Evolutionary conservation across 2,113 vertebrate species (phyloP).

Genomic region (Tupaia chinensis): DNA sequence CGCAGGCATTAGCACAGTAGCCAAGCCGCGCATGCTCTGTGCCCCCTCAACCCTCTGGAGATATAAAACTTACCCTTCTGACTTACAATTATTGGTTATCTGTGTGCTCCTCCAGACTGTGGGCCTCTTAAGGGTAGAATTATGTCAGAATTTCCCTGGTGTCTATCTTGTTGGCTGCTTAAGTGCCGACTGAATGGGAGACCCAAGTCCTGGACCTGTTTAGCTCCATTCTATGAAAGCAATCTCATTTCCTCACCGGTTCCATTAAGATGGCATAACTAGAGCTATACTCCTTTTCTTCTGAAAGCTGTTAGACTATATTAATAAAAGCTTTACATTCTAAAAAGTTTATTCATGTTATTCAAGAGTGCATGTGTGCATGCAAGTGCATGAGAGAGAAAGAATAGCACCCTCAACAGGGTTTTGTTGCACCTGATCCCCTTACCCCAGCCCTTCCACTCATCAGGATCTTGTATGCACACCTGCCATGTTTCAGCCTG

Average conservation of each 20-base stretch:
- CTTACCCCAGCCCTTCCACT: too few species aligned
- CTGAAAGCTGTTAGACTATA: background rate
- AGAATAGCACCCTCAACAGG: too few species aligned
- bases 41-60: background rate
- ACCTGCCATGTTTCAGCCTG: too few species aligned
- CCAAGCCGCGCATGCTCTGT: background rate
- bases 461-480: too few species aligned
- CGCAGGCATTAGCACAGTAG: background rate
- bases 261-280: constrained; percentile 15
- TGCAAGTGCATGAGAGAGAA: too few species aligned
- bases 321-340: too few species aligned
- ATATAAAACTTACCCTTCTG: background rate
- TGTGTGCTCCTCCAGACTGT: background rate
- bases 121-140: background rate
- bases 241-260: background rate
- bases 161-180: background rate
- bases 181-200: background rate
- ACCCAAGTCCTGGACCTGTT: background rate
- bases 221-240: constrained; percentile 9
- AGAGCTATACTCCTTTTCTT: constrained; percentile 5
- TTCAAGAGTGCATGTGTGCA: too few species aligned
- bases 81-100: background rate
- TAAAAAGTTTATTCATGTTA: too few species aligned
- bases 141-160: constrained; percentile 1
- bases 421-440: too few species aligned